Evolutionary conservation across 2,797 vertebrate species (phyloP).

Genomic region (Poeciliopsis presidionis): DNA sequence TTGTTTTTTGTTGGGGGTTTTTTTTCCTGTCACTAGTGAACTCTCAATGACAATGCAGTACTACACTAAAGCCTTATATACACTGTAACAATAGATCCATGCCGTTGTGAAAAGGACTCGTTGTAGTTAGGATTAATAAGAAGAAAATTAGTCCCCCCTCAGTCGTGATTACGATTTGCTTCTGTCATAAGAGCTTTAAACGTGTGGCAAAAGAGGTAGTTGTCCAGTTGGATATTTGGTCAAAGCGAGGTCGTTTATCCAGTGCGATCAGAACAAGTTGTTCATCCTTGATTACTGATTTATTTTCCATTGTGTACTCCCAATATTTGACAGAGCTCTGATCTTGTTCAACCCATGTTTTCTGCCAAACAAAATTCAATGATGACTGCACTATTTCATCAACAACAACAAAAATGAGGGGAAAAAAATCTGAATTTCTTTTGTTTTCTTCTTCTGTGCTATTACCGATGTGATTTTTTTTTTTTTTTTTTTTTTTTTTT

Average conservation of each 20-base stretch:
- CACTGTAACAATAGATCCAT: slow-evolving; percentile 61
- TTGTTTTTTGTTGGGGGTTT: slow-evolving; percentile 14
- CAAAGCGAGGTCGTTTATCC: slow-evolving; percentile 38
- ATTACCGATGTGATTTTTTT: slow-evolving; percentile 50
- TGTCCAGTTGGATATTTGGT: slow-evolving; percentile 35
- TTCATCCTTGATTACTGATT: slow-evolving; percentile 34
- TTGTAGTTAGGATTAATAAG: slow-evolving; percentile 33
- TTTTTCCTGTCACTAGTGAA: slow-evolving; percentile 47
- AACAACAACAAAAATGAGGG: slow-evolving; percentile 28
- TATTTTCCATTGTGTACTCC: slow-evolving; percentile 36
- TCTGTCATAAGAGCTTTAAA: slow-evolving; percentile 28
- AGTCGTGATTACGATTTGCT: slow-evolving; percentile 29
- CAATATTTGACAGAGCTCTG: slow-evolving; percentile 72
- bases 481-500: slow-evolving; percentile 33
- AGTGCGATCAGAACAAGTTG: slow-evolving; percentile 42
- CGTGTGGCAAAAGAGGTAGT: not conserved
- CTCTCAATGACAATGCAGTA: slow-evolving; percentile 63
- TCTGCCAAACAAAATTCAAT: slow-evolving; percentile 71
- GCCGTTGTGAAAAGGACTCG: slow-evolving; percentile 24
- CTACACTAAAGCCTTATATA: slow-evolving; percentile 70
- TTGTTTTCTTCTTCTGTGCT: slow-evolving; percentile 30
- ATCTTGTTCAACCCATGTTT: slow-evolving; percentile 77
- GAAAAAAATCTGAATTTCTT: slow-evolving; percentile 8
- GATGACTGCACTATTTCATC: slow-evolving; percentile 79
- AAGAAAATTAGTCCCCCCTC: slow-evolving; percentile 34